Percentiles rank a stretch among this genome's conserved stretches.
These are phyloP conservation scores for Bufotes viridis DNA, from an alignment of 2,797 vertebrate species.

Conservation along the genomic window DNA sequence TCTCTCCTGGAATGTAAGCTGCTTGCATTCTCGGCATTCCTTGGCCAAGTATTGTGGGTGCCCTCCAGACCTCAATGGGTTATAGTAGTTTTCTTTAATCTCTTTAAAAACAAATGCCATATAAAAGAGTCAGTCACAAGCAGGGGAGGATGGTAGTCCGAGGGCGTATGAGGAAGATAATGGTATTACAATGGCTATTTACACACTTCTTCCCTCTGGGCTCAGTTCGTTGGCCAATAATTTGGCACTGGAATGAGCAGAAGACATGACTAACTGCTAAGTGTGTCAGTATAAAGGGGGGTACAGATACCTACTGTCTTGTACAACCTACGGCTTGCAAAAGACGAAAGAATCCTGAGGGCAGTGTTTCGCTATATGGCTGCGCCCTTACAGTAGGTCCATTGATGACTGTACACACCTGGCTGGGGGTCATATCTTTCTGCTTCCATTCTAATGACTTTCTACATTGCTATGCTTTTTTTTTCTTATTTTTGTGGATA, in stretches of 20 bases:
- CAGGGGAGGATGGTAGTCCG: constrained; percentile 15
- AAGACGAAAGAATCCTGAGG: neutral
- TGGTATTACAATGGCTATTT: constrained; percentile 65
- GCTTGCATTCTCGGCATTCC: constrained; percentile 70
- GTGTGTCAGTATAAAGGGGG: constrained; percentile 8
- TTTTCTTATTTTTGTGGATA: neutral
- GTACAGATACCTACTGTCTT: neutral
- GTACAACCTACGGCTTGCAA: neutral
- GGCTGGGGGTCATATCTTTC: neutral
- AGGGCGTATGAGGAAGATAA: constrained; percentile 58
- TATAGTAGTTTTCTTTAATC: constrained; percentile 71
- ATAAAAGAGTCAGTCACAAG: constrained; percentile 62
- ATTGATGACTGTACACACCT: neutral
- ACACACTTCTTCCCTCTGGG: constrained; percentile 63
- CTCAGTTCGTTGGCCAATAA: constrained; percentile 10
- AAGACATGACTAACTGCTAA: constrained; percentile 15
- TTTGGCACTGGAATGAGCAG: neutral
- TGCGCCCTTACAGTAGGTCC: neutral
- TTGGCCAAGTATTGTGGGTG: constrained; percentile 22
- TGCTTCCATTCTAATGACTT: neutral
- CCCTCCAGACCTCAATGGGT: constrained; percentile 58
- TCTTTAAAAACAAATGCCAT: constrained; percentile 69
- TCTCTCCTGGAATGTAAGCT: constrained; percentile 68
- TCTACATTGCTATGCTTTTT: neutral
- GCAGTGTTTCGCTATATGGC: neutral